A percentile compares a stretch with the other conserved stretches of the same genome.
Evolutionary conservation across 2,888 invertebrate species (phyloP).

Genomic region (Phengaris arion): DNA sequence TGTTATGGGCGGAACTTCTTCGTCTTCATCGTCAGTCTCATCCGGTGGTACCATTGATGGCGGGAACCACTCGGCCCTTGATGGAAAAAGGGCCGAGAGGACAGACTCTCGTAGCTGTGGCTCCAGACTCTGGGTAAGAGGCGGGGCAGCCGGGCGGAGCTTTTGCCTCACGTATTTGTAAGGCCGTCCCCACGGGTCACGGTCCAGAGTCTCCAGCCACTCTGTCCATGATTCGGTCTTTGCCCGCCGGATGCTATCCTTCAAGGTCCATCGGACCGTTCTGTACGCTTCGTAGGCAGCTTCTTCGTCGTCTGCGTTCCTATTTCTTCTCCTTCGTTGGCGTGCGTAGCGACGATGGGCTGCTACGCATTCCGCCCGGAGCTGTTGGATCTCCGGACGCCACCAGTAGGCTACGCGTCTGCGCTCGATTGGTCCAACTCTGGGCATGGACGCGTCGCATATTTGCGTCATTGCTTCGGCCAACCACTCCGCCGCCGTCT

Average conservation of each 20-base stretch:
- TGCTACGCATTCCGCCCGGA: too few relatives aligned
- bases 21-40: background rate
- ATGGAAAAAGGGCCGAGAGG: conserved; percentile 13
- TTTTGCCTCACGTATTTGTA: conserved; percentile 28
- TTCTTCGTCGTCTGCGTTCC: conserved; percentile 32
- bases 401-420: too few relatives aligned
- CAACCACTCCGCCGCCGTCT: too few relatives aligned
- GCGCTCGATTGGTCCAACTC: too few relatives aligned
- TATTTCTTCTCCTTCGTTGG: background rate
- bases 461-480: too few relatives aligned
- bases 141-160: conserved; percentile 26
- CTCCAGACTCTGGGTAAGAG: conserved; percentile 27
- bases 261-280: background rate
- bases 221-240: background rate
- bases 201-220: conserved; percentile 5
- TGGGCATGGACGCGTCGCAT: too few relatives aligned
- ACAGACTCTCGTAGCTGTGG: background rate
- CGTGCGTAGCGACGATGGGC: too few relatives aligned
- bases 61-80: background rate
- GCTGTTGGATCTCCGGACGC: too few relatives aligned
- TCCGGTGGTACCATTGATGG: background rate
- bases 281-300: background rate
- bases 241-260: background rate
- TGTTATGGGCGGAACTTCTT: background rate
- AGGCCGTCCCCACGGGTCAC: conserved; percentile 32